A percentile compares a stretch with the other conserved stretches of the same genome.
These are phyloP conservation scores for Tupaia chinensis DNA, from an alignment of 2,113 vertebrate species.

Conservation along the genomic window DNA sequence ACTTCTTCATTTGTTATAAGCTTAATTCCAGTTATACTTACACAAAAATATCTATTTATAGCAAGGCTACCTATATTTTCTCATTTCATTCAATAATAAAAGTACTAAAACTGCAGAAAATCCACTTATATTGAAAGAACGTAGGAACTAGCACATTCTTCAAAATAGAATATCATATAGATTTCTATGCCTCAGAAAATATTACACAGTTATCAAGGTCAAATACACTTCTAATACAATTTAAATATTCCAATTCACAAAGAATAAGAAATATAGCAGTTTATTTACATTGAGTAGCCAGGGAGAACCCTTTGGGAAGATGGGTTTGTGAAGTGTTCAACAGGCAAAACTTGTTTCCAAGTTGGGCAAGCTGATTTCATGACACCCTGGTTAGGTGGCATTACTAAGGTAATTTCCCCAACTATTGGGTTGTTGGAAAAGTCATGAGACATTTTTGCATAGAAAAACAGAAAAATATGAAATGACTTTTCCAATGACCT, in stretches of 20 bases:
- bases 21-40: constrained; percentile 13
- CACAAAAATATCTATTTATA: not conserved
- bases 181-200: constrained; percentile 26
- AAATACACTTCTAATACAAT: constrained; percentile 32
- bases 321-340: not conserved
- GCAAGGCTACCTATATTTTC: not conserved
- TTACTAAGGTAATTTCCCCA: constrained; percentile 39
- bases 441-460: too few relatives aligned
- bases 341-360: constrained; percentile 25
- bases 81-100: constrained; percentile 43
- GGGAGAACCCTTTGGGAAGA: not conserved
- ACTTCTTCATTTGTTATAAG: constrained; percentile 16
- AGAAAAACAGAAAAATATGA: too few relatives aligned
- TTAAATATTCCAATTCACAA: not conserved
- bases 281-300: not conserved
- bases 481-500: too few relatives aligned
- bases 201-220: not conserved
- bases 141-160: constrained; percentile 1
- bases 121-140: not conserved
- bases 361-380: not conserved
- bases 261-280: not conserved
- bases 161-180: constrained; percentile 29
- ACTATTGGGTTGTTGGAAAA: not conserved
- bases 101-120: constrained; percentile 25
- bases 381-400: not conserved